These are phyloP conservation scores for Agrotis ipsilon DNA, from an alignment of 2,888 invertebrate species.

Conservation along the genomic window DNA sequence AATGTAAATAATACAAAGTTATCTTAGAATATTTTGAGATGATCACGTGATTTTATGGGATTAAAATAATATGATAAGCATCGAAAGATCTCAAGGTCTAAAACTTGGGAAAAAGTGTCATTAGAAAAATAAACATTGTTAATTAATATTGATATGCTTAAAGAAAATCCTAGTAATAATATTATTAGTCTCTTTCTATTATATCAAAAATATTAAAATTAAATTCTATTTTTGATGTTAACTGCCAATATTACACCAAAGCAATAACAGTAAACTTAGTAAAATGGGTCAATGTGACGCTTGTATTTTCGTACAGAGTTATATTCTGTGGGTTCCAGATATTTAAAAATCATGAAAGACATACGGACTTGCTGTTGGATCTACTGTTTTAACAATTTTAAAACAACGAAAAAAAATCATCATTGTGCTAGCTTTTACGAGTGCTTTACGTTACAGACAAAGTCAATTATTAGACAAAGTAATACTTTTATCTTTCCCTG, in stretches of 20 bases:
- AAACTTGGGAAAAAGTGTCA: no score
- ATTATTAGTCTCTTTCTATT: not conserved
- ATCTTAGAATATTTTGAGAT: not conserved
- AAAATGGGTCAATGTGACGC: constrained; percentile 43
- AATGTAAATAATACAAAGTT: constrained; percentile 41
- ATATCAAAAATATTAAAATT: not conserved
- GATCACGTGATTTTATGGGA: no score
- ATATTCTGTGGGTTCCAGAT: constrained; percentile 23
- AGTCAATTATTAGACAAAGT: constrained; percentile 3
- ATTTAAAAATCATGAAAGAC: constrained; percentile 32
- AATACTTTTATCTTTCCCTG: not conserved
- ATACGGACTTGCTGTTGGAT: constrained; percentile 22
- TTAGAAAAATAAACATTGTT: no score
- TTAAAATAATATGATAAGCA: no score
- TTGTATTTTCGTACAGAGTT: constrained; percentile 28
- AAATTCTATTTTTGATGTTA: constrained; percentile 15
- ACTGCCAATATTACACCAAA: constrained; percentile 16
- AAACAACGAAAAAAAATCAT: not conserved
- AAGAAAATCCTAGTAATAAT: no score
- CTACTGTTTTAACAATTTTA: constrained; percentile 10
- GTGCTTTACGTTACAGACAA: not conserved
- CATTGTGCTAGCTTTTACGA: not conserved
- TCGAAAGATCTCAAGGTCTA: no score
- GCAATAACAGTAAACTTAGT: constrained; percentile 18
- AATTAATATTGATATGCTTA: no score